A percentile compares a stretch with the other conserved stretches of the same genome.
phyloP scores from a whole-genome alignment of 1,140 invertebrate genomes.

The Drosophila grimshawi region DNA sequence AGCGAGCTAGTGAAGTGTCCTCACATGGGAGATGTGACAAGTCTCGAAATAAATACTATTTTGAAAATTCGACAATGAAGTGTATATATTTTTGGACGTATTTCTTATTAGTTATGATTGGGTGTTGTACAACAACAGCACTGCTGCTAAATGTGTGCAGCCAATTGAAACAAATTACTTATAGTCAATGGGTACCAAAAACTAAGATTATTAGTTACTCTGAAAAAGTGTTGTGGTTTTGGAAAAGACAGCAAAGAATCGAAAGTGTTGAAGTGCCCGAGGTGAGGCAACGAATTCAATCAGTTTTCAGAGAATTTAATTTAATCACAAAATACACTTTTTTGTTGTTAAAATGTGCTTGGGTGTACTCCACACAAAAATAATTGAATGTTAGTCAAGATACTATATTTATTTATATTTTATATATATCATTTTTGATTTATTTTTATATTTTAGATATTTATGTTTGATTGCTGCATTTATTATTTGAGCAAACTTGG shows the following conservation, averaged over 20 bases:
- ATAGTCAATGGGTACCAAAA: not conserved
- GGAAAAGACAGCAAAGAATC: not conserved
- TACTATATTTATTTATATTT: no score
- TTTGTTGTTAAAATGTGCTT: not conserved
- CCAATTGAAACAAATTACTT: not conserved
- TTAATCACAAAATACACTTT: not conserved
- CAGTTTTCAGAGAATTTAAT: not conserved
- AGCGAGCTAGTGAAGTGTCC: not conserved
- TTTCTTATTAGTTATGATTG: not conserved
- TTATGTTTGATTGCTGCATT: no score
- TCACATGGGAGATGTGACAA: not conserved
- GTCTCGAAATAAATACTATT: not conserved
- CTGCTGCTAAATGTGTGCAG: not conserved
- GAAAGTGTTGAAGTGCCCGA: not conserved
- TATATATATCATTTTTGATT: no score
- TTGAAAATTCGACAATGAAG: not conserved
- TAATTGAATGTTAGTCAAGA: no score
- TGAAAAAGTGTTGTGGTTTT: not conserved
- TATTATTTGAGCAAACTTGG: no score
- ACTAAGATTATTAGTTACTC: not conserved
- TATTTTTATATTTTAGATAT: no score
- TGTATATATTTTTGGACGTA: not conserved
- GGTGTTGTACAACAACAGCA: not conserved
- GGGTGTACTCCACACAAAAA: no score
- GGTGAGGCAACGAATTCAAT: not conserved